Conservation (phyloP, 2,888 invertebrate genomes). For the Entomobrya multifasciata region DNA sequence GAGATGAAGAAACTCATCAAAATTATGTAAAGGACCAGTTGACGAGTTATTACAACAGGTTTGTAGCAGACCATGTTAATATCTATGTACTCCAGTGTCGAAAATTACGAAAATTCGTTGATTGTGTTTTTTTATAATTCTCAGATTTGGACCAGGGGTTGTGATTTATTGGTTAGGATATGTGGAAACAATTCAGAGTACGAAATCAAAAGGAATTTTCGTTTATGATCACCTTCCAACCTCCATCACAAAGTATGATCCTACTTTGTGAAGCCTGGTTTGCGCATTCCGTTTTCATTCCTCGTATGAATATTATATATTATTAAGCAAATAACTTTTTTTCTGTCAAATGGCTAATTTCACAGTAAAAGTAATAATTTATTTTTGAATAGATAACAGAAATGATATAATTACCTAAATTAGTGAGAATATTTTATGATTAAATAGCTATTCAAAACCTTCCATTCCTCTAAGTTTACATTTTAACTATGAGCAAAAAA, state of each 20-base stretch:
- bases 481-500: slow-evolving; percentile 48
- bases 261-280: slow-evolving; percentile 31
- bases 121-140: neutral
- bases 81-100: too few relatives aligned
- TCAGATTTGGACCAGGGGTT: slow-evolving; percentile 93
- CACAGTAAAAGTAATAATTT: slow-evolving; percentile 55
- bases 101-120: too few relatives aligned
- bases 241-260: slow-evolving; percentile 83
- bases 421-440: slow-evolving; percentile 52
- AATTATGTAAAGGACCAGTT: slow-evolving; percentile 92
- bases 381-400: slow-evolving; percentile 60
- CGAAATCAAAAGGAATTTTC: slow-evolving; percentile 82
- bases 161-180: slow-evolving; percentile 98
- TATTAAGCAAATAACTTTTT: neutral
- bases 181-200: slow-evolving; percentile 84
- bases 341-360: neutral
- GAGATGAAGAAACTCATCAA: slow-evolving; percentile 90
- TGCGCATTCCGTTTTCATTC: neutral
- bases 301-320: too few relatives aligned
- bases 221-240: slow-evolving; percentile 86
- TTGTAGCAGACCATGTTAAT: too few relatives aligned
- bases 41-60: slow-evolving; percentile 93
- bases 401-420: slow-evolving; percentile 32
- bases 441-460: slow-evolving; percentile 35
- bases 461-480: slow-evolving; percentile 17